phyloP scores from a whole-genome alignment of 2,888 invertebrate species.

The Lottia gigantea region DNA sequence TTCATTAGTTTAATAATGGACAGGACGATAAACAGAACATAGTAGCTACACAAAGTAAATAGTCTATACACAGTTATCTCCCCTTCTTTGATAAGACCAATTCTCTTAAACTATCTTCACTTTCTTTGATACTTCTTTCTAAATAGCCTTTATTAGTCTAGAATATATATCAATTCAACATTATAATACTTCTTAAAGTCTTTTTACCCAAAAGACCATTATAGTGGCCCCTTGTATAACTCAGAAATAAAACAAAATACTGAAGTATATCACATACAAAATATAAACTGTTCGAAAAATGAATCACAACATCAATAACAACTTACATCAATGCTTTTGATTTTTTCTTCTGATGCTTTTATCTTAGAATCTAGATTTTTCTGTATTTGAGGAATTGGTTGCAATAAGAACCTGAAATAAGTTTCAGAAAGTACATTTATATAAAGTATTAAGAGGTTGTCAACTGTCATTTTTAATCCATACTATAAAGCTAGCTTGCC shows the following conservation, averaged over 20 bases:
- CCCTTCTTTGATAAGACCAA: slow-evolving; percentile 71
- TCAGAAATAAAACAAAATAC: no score
- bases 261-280: no score
- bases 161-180: slow-evolving; percentile 43
- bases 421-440: no score
- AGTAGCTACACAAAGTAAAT: background rate
- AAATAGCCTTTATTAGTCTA: slow-evolving; percentile 82
- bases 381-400: slow-evolving; percentile 76
- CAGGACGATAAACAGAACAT: no score
- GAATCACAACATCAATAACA: background rate
- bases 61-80: slow-evolving; percentile 21
- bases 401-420: slow-evolving; percentile 75
- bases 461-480: no score
- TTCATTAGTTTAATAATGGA: no score
- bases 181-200: no score
- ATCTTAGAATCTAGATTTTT: slow-evolving; percentile 75
- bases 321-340: slow-evolving; percentile 76
- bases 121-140: slow-evolving; percentile 84
- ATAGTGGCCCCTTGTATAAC: no score
- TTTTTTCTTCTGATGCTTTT: slow-evolving; percentile 72
- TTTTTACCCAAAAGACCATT: no score
- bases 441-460: no score
- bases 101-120: slow-evolving; percentile 86
- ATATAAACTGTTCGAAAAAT: no score
- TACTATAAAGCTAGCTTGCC: no score